Evolutionary conservation across 2,113 vertebrate genomes (phyloP).

Genomic region (Mola mola): DNA sequence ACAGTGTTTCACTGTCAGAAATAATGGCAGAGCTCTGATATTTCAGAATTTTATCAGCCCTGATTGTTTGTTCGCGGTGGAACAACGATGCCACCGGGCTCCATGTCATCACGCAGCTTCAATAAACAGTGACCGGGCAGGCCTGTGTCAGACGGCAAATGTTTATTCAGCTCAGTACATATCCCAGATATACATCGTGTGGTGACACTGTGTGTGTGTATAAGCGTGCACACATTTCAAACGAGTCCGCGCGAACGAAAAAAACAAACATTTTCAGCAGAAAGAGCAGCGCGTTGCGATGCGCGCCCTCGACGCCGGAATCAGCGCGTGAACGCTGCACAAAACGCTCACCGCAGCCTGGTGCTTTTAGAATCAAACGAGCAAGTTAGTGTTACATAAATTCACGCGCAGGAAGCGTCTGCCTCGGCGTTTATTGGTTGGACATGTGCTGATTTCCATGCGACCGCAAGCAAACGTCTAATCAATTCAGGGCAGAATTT

Average conservation of each 20-base stretch:
- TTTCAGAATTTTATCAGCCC: constrained; percentile 7
- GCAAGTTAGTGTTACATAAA: no score
- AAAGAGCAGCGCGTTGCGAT: constrained; percentile 7
- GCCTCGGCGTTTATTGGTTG: not conserved
- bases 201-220: not conserved
- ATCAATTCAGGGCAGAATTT: not conserved
- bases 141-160: constrained; percentile 55
- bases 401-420: not conserved
- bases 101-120: constrained; percentile 41
- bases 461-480: not conserved
- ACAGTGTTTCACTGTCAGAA: no score
- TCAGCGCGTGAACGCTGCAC: constrained; percentile 14
- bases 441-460: not conserved
- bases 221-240: constrained; percentile 30
- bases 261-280: constrained; percentile 36
- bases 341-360: not conserved
- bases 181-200: constrained; percentile 60
- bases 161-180: constrained; percentile 73
- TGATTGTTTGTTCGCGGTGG: constrained; percentile 29
- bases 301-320: constrained; percentile 27
- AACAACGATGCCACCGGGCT: constrained; percentile 3
- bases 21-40: not conserved
- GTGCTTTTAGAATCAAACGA: not conserved
- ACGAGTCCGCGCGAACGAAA: constrained; percentile 66
- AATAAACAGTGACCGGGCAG: constrained; percentile 44